Evolutionary conservation across 35 echinoderm and acorn worm genomes (phyloP), one percentile per base, ranked within the genome.

Genomic region (Nesometra sesokonis): DNA sequence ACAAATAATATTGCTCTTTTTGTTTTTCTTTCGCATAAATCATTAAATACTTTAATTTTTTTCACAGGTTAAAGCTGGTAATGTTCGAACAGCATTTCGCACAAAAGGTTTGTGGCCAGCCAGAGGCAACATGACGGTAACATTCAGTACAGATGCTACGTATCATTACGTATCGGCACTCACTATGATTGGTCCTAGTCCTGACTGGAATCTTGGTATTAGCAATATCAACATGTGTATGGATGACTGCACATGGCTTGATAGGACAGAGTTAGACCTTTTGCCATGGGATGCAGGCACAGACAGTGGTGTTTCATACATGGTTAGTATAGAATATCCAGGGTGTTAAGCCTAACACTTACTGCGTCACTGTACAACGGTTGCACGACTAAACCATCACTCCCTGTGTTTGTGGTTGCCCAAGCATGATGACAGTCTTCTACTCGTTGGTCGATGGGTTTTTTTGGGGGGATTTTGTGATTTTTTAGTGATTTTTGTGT

Each of bases 211-310:
- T 32, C 88, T 93, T 0, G 95, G 95, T 0, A 89, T 97, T 81
- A 88, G 89, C 31, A 82, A 84, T 27, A 80, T 76, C 0, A 87
- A 97, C 80, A 77, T 97, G 31, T 97, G 95, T 79, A 97, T 91
- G 0, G 89, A 30, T 5, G 92, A 97, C 32, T 97, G 95, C 77
- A 85, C 82, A 23, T 97, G 95, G 95, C 86, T 91, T 11, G 89
- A 97, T 77, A 33, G 34, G 17, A 87, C 86, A 34, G 95, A 90
- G 78, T 87, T 86, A 37, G 80, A 91, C 57, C 37, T 94, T 57
- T 47, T 87, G 52, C 95, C 95, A 19, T 97, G 95, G 95, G 95
- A 97, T 88, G 95, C 95, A 5, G 95, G 95, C 0, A 97, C 95
- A 0, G 95, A 97, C 47, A 94, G 95, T 35, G 95, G 95, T 31